Percentiles rank a stretch among this genome's conserved stretches.
Conservation (phyloP, 2,888 invertebrate species). For the Drosophila lutescens region DNA sequence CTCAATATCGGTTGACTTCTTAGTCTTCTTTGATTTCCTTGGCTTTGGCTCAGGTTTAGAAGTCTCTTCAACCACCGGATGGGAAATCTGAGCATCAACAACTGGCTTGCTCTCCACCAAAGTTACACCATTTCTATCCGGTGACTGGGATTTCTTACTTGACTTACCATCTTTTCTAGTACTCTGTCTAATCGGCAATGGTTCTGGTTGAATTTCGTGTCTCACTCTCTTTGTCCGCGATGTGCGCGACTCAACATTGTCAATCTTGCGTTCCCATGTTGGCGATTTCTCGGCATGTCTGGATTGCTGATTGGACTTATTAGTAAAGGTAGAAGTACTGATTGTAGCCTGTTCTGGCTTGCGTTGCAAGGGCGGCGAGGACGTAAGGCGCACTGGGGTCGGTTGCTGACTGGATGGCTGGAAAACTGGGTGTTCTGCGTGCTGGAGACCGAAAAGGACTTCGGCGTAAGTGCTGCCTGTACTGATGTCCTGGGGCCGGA, state of each 20-base stretch:
- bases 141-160: conserved; percentile 53
- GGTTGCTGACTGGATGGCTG: conserved; percentile 86
- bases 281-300: conserved; percentile 74
- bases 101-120: conserved; percentile 48
- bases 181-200: conserved; percentile 63
- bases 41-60: conserved; percentile 61
- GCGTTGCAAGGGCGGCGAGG: conserved; percentile 57
- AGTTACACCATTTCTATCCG: conserved; percentile 50
- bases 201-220: conserved; percentile 67
- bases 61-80: conserved; percentile 37
- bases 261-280: conserved; percentile 71
- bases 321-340: conserved; percentile 59
- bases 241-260: conserved; percentile 55
- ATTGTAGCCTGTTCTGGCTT: conserved; percentile 44
- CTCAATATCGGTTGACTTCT: conserved; percentile 45
- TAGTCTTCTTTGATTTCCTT: conserved; percentile 62
- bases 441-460: conserved; percentile 81
- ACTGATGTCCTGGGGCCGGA: conserved; percentile 49
- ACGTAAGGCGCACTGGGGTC: conserved; percentile 66
- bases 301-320: conserved; percentile 48
- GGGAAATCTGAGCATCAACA: conserved; percentile 11
- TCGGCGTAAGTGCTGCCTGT: conserved; percentile 82
- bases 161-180: conserved; percentile 59
- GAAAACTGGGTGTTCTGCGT: conserved; percentile 80
- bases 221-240: conserved; percentile 58